Percentiles rank a stretch among this genome's conserved stretches.
phyloP scores from a whole-genome alignment of 2,113 vertebrate species.

The Forbesichthys papilliferus region DNA sequence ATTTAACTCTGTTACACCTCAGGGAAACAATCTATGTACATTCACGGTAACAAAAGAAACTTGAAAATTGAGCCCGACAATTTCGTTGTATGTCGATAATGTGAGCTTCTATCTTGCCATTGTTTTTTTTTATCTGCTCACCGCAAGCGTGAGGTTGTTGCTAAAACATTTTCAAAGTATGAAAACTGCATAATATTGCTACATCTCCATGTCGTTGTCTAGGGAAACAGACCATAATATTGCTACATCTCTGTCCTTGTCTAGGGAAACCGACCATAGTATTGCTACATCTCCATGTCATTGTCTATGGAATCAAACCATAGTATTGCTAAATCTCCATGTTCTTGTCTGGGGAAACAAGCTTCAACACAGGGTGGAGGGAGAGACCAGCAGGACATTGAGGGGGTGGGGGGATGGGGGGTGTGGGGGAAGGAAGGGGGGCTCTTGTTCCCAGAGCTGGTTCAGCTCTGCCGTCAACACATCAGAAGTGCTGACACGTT shows the following conservation, averaged over 20 bases:
- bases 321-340: no score
- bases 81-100: no score
- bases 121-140: neutral
- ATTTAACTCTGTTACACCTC: no score
- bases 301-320: conserved; percentile 16
- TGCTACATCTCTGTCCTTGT: no score
- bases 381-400: conserved; percentile 5
- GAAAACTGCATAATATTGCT: conserved; percentile 19
- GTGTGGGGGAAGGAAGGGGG: conserved; percentile 40
- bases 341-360: no score
- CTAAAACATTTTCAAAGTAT: conserved; percentile 4
- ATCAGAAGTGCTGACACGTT: conserved; percentile 63
- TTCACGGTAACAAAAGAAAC: no score
- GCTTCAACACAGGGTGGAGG: neutral
- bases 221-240: conserved; percentile 1
- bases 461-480: conserved; percentile 62
- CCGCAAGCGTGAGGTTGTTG: neutral
- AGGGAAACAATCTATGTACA: no score
- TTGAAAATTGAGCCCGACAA: no score
- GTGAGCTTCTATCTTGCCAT: no score
- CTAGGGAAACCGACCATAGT: neutral
- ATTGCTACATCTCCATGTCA: conserved; percentile 6
- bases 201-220: conserved; percentile 19
- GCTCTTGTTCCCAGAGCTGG: conserved; percentile 57
- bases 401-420: conserved; percentile 14